These are phyloP conservation scores for Hyles vespertilio DNA, from an alignment of 1,140 invertebrate genomes.

Conservation along the genomic window DNA sequence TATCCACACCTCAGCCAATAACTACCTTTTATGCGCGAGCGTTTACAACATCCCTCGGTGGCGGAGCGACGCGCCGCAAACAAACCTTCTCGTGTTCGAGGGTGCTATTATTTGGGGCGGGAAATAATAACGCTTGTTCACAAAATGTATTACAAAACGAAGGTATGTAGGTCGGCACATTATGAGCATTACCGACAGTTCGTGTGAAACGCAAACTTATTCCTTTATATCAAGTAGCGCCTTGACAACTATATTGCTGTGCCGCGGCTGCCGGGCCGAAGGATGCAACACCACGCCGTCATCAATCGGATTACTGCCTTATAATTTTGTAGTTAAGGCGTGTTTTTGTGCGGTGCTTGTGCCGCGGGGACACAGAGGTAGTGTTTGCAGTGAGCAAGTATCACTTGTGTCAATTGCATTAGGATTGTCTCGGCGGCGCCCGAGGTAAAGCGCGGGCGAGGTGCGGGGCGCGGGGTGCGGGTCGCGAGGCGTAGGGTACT, in stretches of 20 bases:
- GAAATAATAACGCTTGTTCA: too few relatives aligned
- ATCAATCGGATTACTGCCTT: background rate
- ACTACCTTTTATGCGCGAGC: too few relatives aligned
- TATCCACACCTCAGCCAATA: too few relatives aligned
- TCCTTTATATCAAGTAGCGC: background rate
- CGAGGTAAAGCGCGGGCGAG: too few relatives aligned
- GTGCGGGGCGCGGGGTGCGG: too few relatives aligned
- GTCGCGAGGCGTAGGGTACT: too few relatives aligned
- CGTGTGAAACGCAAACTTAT: slow-evolving; percentile 11
- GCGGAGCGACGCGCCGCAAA: too few relatives aligned
- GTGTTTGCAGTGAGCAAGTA: background rate
- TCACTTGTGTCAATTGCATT: slow-evolving; percentile 7
- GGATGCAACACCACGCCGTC: too few relatives aligned
- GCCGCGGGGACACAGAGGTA: background rate
- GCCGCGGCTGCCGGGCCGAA: background rate
- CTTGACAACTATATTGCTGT: slow-evolving; percentile 9
- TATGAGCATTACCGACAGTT: background rate
- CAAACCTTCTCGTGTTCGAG: too few relatives aligned
- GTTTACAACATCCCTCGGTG: too few relatives aligned
- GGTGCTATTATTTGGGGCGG: too few relatives aligned
- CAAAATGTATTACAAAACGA: background rate
- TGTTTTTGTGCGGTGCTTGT: background rate
- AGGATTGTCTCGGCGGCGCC: too few relatives aligned
- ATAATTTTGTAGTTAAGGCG: background rate
- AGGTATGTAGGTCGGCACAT: slow-evolving; percentile 3